A percentile compares a stretch with the other conserved stretches of the same genome.
Evolutionary conservation across 1,140 invertebrate species (phyloP).

Genomic region (Apis mellifera): DNA sequence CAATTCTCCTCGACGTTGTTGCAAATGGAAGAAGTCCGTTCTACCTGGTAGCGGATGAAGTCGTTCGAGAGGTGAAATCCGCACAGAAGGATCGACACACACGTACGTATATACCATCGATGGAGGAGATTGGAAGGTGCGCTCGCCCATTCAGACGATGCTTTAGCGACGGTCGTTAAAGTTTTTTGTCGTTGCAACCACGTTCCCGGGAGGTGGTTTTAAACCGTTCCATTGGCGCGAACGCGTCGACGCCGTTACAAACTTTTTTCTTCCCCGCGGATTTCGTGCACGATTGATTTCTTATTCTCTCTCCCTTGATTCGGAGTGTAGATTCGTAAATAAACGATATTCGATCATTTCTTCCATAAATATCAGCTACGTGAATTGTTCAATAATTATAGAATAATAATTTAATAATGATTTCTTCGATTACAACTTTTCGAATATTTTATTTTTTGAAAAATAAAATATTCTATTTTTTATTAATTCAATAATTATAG

Average conservation of each 20-base stretch:
- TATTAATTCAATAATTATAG: no score
- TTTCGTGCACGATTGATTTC: background rate
- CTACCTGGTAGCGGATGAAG: slow-evolving; percentile 1
- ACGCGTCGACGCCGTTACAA: background rate
- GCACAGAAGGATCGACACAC: slow-evolving; percentile 9
- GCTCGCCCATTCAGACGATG: background rate
- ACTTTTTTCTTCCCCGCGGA: background rate
- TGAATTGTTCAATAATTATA: no score
- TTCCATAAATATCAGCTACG: no score
- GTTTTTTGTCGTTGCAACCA: slow-evolving; percentile 1
- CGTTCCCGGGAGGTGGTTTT: background rate
- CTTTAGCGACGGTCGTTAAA: background rate
- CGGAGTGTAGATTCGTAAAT: no score
- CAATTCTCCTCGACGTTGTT: no score
- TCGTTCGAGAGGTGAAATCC: background rate
- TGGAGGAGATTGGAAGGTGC: background rate
- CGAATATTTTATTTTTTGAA: no score
- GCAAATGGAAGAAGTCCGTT: background rate
- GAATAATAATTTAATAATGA: no score
- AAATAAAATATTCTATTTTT: no score
- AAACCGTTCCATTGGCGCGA: background rate
- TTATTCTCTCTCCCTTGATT: background rate
- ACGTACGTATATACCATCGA: background rate
- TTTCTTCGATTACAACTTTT: no score
- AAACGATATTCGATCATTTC: no score